Evolutionary conservation across 2,888 invertebrate species (phyloP).

Genomic region (Caenorhabditis afra): DNA sequence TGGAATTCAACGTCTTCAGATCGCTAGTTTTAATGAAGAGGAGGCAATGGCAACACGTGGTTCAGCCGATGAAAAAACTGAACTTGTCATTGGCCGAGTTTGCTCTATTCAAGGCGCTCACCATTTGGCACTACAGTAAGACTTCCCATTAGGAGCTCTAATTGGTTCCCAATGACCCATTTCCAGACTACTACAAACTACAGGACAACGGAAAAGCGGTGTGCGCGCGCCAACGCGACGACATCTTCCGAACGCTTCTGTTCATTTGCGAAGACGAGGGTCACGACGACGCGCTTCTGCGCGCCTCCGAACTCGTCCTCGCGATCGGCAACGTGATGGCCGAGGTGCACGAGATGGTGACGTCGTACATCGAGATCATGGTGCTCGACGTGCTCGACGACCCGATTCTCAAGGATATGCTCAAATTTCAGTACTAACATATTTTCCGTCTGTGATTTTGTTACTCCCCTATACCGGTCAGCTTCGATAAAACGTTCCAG

Average conservation of each 20-base stretch:
- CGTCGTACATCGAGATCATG: constrained; percentile 48
- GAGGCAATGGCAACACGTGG: constrained; percentile 45
- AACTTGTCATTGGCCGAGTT: constrained; percentile 49
- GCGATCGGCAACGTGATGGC: constrained; percentile 33
- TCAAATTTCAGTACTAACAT: constrained; percentile 50
- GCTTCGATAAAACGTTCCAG: neutral
- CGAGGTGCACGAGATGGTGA: constrained; percentile 51
- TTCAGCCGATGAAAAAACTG: constrained; percentile 44
- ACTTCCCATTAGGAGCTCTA: too few species aligned
- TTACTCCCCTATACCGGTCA: too few species aligned
- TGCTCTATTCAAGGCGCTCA: constrained; percentile 53
- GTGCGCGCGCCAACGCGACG: constrained; percentile 41
- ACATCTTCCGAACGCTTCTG: constrained; percentile 37
- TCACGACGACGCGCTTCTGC: constrained; percentile 25
- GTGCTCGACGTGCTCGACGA: constrained; percentile 52
- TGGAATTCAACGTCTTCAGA: constrained; percentile 14
- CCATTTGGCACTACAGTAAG: constrained; percentile 62
- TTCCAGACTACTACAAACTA: constrained; percentile 57
- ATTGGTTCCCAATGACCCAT: neutral
- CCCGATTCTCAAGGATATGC: constrained; percentile 56
- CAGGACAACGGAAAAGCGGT: constrained; percentile 33
- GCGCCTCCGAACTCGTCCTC: constrained; percentile 40
- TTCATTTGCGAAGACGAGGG: constrained; percentile 55
- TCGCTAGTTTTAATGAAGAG: constrained; percentile 40
- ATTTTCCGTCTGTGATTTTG: too few species aligned